A percentile compares a stretch with the other conserved stretches of the same genome.
These are phyloP conservation scores for Tamias sibiricus DNA, from an alignment of 2,113 vertebrate genomes.

Conservation along the genomic window DNA sequence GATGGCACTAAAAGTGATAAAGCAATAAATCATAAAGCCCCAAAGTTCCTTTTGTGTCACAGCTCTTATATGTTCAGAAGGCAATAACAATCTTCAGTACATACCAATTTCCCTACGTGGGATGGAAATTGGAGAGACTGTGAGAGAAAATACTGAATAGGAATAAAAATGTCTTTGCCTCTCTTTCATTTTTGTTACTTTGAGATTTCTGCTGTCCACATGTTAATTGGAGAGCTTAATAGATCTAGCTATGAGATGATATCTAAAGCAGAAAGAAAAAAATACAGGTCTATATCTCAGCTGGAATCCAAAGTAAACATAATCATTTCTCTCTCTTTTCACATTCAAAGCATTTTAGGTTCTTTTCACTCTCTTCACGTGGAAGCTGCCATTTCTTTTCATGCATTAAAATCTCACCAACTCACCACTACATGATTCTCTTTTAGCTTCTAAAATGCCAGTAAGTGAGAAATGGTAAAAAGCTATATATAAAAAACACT, in stretches of 20 bases:
- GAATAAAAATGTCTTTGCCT: conserved; percentile 48
- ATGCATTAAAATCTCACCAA: conserved; percentile 48
- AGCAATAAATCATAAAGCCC: conserved; percentile 68
- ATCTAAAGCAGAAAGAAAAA: conserved; percentile 42
- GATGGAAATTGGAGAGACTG: conserved; percentile 46
- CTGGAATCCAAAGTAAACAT: conserved; percentile 64
- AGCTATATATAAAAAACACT: conserved; percentile 40
- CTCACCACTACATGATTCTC: not conserved
- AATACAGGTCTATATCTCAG: not conserved
- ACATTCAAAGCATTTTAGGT: conserved; percentile 59
- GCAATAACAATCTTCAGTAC: conserved; percentile 40
- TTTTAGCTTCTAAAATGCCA: conserved; percentile 52
- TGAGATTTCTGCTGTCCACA: conserved; percentile 51
- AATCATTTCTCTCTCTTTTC: not conserved
- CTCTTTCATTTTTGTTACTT: conserved; percentile 55
- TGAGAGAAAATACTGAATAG: conserved; percentile 55
- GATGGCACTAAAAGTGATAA: conserved; percentile 57
- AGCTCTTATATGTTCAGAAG: conserved; percentile 58
- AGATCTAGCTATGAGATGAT: not conserved
- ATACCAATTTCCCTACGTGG: conserved; percentile 46
- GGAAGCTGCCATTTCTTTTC: conserved; percentile 53
- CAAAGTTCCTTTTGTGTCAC: conserved; percentile 48
- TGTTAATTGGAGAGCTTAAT: conserved; percentile 61
- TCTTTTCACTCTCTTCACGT: conserved; percentile 35
- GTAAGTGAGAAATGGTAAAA: conserved; percentile 44